phyloP scores from a whole-genome alignment of 2,888 invertebrate species.

The Acrocyrtus sp. region DNA sequence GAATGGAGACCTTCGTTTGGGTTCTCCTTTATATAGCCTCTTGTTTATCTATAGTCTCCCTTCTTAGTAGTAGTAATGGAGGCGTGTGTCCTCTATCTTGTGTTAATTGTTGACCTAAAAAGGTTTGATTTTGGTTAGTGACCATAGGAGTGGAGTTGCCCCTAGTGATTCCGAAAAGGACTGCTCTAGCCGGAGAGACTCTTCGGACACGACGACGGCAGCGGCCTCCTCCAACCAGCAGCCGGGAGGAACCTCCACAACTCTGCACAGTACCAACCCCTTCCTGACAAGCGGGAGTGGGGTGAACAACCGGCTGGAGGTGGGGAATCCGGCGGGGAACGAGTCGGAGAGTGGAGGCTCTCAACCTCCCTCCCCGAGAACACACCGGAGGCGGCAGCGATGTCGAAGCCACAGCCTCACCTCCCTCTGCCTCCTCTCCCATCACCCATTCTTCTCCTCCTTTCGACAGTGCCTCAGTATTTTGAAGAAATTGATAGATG shows the following conservation, averaged over 20 bases:
- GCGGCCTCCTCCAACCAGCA: constrained; percentile 64
- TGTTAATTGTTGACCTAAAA: constrained; percentile 47
- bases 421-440: constrained; percentile 96
- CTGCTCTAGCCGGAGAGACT: constrained; percentile 78
- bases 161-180: constrained; percentile 92
- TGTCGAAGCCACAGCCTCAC: constrained; percentile 93
- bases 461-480: constrained; percentile 98
- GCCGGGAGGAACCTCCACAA: constrained; percentile 71
- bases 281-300: constrained; percentile 53
- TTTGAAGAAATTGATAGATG: constrained; percentile 94
- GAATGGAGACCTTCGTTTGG: no score
- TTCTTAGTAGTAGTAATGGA: no score
- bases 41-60: no score
- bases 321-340: constrained; percentile 74
- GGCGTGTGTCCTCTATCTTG: no score
- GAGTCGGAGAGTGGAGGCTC: constrained; percentile 91
- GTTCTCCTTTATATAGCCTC: no score
- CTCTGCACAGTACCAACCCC: constrained; percentile 65
- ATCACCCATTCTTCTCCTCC: constrained; percentile 99
- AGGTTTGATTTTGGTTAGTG: constrained; percentile 71
- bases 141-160: constrained; percentile 90
- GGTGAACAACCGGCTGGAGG: constrained; percentile 69
- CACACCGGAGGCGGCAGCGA: constrained; percentile 78
- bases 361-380: constrained; percentile 86
- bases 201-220: constrained; percentile 68